These are phyloP conservation scores for Cinclus cinclus DNA, from an alignment of 2,113 vertebrate genomes.

Conservation along the genomic window DNA sequence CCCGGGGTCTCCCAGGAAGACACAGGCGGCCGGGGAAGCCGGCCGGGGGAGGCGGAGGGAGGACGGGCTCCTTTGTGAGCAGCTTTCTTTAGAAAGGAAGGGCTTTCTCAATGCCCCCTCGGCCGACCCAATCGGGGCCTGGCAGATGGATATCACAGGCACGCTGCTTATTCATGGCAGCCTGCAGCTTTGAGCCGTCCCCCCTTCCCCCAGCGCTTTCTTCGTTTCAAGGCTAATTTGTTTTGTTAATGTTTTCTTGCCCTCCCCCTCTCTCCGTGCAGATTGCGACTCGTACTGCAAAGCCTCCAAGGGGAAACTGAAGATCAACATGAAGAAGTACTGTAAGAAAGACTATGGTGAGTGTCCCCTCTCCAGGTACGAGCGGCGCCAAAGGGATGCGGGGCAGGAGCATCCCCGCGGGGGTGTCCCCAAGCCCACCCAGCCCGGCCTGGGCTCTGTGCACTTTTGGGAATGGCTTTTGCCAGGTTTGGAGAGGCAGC, in stretches of 20 bases:
- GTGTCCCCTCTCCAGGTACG: background rate
- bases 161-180: constrained; percentile 69
- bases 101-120: constrained; percentile 68
- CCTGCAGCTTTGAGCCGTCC: constrained; percentile 10
- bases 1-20: constrained; percentile 69
- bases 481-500: background rate
- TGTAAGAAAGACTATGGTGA: constrained; percentile 99
- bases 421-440: background rate
- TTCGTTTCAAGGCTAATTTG: constrained; percentile 71
- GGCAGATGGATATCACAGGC: constrained; percentile 76
- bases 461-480: rapidly evolving
- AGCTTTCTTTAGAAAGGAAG: constrained; percentile 71
- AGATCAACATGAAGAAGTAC: constrained; percentile 99
- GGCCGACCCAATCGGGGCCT: constrained; percentile 58
- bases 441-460: background rate
- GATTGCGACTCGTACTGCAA: constrained; percentile 98
- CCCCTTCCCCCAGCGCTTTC: constrained; percentile 8
- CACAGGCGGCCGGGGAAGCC: constrained; percentile 56
- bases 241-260: constrained; percentile 68
- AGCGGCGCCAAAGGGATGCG: background rate
- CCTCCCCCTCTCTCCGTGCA: constrained; percentile 67
- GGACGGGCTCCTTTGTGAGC: constrained; percentile 68
- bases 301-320: constrained; percentile 97
- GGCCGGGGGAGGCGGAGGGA: constrained; percentile 17
- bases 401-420: background rate